phyloP scores from a whole-genome alignment of 2,888 invertebrate genomes.

The Hydrotaea cyrtoneurina region DNA sequence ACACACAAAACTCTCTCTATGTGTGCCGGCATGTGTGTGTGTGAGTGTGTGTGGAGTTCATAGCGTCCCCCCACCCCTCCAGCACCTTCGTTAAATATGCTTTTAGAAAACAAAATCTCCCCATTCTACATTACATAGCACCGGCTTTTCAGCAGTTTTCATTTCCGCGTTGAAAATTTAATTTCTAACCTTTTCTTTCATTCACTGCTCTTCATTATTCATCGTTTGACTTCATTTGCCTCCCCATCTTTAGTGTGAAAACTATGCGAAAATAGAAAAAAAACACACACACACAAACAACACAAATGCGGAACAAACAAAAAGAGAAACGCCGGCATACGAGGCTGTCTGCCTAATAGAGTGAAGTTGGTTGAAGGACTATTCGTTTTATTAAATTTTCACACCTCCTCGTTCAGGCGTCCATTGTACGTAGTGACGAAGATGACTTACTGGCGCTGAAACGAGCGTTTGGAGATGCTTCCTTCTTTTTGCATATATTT shows the following conservation, averaged over 20 bases:
- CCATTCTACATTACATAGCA: background rate
- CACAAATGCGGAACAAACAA: slow-evolving; percentile 28
- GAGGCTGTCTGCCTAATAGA: slow-evolving; percentile 45
- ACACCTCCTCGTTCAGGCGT: slow-evolving; percentile 11
- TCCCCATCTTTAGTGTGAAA: background rate
- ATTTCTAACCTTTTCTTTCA: slow-evolving; percentile 37
- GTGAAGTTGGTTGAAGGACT: slow-evolving; percentile 22
- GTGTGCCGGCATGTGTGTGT: slow-evolving; percentile 3
- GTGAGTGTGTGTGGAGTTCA: background rate
- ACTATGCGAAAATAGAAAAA: slow-evolving; percentile 22
- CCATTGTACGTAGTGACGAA: background rate
- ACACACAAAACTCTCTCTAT: background rate
- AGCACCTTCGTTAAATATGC: background rate
- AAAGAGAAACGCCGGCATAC: background rate
- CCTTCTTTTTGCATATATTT: slow-evolving; percentile 29
- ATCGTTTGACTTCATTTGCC: slow-evolving; percentile 42
- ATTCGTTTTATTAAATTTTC: slow-evolving; percentile 42
- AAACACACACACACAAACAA: too few species aligned
- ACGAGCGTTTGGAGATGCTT: background rate
- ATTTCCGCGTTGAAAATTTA: slow-evolving; percentile 48
- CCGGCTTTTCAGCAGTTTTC: background rate
- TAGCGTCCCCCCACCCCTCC: background rate
- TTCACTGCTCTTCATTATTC: background rate
- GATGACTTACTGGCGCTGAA: slow-evolving; percentile 10
- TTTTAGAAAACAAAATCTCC: background rate